Evolutionary conservation across 2,113 vertebrate species (phyloP).

Genomic region (Lucifuga dentata): DNA sequence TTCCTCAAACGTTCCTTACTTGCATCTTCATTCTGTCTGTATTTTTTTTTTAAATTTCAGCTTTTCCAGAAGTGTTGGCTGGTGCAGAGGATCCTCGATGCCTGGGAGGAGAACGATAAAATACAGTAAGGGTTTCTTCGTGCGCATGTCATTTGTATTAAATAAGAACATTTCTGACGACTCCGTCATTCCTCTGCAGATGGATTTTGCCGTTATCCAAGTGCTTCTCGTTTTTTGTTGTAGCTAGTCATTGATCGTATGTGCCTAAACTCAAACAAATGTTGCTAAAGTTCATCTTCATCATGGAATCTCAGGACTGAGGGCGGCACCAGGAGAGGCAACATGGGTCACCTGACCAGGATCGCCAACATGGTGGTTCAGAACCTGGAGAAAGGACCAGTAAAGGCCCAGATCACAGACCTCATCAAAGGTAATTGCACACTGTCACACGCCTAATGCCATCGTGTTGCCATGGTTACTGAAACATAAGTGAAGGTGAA

Average conservation of each 20-base stretch:
- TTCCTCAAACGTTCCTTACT: no score
- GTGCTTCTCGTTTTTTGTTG: background rate
- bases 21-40: no score
- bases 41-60: slow-evolving; percentile 73
- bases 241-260: no score
- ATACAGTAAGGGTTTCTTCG: slow-evolving; percentile 87
- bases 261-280: no score
- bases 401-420: slow-evolving; percentile 88
- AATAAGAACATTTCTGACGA: background rate
- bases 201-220: background rate
- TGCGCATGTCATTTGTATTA: background rate
- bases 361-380: slow-evolving; percentile 96
- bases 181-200: background rate
- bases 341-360: slow-evolving; percentile 97
- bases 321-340: slow-evolving; percentile 91
- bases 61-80: slow-evolving; percentile 94
- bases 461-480: background rate
- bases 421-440: slow-evolving; percentile 89
- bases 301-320: slow-evolving; percentile 83
- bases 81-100: slow-evolving; percentile 94
- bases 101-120: slow-evolving; percentile 96
- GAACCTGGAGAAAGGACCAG: slow-evolving; percentile 92
- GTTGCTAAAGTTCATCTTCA: background rate
- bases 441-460: background rate
- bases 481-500: background rate